These are phyloP conservation scores for Euura lappo DNA, from an alignment of 1,140 invertebrate genomes.

Conservation along the genomic window DNA sequence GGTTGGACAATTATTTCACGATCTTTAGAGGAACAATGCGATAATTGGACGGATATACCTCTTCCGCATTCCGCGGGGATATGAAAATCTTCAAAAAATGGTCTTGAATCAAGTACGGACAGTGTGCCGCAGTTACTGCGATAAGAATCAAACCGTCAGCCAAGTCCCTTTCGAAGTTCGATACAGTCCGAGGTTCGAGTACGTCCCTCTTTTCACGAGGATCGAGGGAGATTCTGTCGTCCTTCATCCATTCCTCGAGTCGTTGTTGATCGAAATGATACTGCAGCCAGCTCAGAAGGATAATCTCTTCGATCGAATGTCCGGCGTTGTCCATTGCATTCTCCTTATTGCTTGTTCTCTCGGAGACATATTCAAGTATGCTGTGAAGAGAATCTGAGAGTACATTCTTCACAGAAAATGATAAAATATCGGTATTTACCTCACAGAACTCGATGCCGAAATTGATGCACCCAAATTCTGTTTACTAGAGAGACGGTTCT, in stretches of 20 bases:
- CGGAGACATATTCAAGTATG: background rate
- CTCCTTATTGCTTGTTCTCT: background rate
- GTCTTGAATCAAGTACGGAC: slow-evolving; percentile 48
- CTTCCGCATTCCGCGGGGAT: slow-evolving; percentile 34
- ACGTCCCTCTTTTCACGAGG: slow-evolving; percentile 24
- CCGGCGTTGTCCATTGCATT: too few relatives aligned
- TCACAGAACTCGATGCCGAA: background rate
- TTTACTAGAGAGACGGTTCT: background rate
- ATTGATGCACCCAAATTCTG: background rate
- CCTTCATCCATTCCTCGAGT: slow-evolving; percentile 30
- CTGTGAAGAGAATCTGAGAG: background rate
- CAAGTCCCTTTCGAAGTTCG: slow-evolving; percentile 42
- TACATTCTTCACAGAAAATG: background rate
- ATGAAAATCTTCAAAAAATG: slow-evolving; percentile 45
- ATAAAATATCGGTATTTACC: background rate
- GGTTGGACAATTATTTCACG: background rate
- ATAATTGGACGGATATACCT: slow-evolving; percentile 28
- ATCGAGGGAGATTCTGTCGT: slow-evolving; percentile 17
- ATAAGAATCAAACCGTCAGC: slow-evolving; percentile 49
- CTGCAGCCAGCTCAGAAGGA: slow-evolving; percentile 37
- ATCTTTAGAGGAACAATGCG: too few relatives aligned
- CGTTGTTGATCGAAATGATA: slow-evolving; percentile 32
- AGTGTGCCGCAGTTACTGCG: slow-evolving; percentile 48
- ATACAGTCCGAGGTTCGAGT: slow-evolving; percentile 17
- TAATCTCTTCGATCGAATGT: slow-evolving; percentile 15